A percentile compares a stretch with the other conserved stretches of the same genome.
Conservation (phyloP, 2,888 invertebrate genomes). For the Pharmacophagus antenor region DNA sequence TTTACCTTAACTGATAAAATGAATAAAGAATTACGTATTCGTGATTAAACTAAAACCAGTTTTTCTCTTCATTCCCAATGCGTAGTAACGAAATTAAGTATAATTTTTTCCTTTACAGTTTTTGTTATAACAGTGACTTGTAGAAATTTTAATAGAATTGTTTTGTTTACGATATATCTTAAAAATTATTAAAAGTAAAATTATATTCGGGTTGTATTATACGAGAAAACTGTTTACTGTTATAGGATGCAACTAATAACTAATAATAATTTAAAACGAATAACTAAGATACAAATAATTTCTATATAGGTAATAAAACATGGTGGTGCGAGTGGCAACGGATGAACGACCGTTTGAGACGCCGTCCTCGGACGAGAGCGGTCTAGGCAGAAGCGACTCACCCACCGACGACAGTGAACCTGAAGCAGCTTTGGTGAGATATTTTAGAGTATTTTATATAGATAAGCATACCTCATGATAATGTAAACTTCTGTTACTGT, state of each 20-base stretch:
- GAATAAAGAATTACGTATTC: neutral
- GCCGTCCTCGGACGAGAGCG: slow-evolving; percentile 73
- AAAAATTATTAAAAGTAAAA: neutral
- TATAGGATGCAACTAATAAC: too few species aligned
- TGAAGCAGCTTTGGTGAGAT: slow-evolving; percentile 68
- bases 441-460: neutral
- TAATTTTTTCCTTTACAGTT: slow-evolving; percentile 1
- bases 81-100: neutral
- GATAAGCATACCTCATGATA: too few species aligned
- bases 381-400: slow-evolving; percentile 65
- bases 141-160: neutral
- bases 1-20: neutral
- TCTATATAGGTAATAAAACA: slow-evolving; percentile 50
- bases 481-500: too few species aligned
- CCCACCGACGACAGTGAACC: slow-evolving; percentile 69
- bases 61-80: neutral
- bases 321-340: slow-evolving; percentile 68
- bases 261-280: too few species aligned
- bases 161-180: neutral
- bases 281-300: slow-evolving; percentile 10
- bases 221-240: too few species aligned
- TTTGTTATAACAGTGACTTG: neutral
- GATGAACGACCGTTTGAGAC: slow-evolving; percentile 73
- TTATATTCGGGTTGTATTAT: too few species aligned
- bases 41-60: neutral